A percentile compares a stretch with the other conserved stretches of the same genome.
These are phyloP conservation scores for Drosophila yooni DNA, from an alignment of 2,888 invertebrate genomes.

Conservation along the genomic window DNA sequence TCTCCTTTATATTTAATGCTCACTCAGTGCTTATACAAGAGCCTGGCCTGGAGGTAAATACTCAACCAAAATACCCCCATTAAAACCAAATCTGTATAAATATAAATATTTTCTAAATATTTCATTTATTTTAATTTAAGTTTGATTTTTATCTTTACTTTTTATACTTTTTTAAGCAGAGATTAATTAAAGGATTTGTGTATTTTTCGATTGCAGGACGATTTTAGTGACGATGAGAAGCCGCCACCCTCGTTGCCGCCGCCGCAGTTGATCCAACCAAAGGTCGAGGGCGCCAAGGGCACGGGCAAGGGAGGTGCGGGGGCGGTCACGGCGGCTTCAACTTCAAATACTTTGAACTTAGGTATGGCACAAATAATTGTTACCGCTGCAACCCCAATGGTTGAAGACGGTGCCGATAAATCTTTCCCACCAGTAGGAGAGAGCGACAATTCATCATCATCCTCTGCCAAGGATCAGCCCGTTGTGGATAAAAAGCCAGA, in stretches of 20 bases:
- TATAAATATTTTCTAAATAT: background rate
- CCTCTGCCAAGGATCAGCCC: slow-evolving; percentile 39
- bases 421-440: slow-evolving; percentile 89
- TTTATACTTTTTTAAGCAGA: background rate
- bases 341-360: slow-evolving; percentile 88
- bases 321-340: slow-evolving; percentile 48
- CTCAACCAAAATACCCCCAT: background rate
- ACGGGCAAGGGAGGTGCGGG: slow-evolving; percentile 27
- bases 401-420: slow-evolving; percentile 92
- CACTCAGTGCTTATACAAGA: slow-evolving; percentile 83
- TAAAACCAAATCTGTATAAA: background rate
- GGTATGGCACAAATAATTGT: slow-evolving; percentile 96
- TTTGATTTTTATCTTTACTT: background rate
- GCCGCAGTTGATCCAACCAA: slow-evolving; percentile 62
- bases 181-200: background rate
- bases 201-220: slow-evolving; percentile 72
- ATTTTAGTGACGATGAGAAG: slow-evolving; percentile 81
- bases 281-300: slow-evolving; percentile 16
- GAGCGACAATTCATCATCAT: slow-evolving; percentile 62
- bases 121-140: background rate
- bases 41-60: slow-evolving; percentile 83
- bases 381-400: slow-evolving; percentile 96
- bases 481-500: slow-evolving; percentile 65
- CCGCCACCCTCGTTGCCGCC: slow-evolving; percentile 80
- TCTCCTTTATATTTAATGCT: slow-evolving; percentile 74